phyloP scores from a whole-genome alignment of 2,113 vertebrate species.

The Channa argus region DNA sequence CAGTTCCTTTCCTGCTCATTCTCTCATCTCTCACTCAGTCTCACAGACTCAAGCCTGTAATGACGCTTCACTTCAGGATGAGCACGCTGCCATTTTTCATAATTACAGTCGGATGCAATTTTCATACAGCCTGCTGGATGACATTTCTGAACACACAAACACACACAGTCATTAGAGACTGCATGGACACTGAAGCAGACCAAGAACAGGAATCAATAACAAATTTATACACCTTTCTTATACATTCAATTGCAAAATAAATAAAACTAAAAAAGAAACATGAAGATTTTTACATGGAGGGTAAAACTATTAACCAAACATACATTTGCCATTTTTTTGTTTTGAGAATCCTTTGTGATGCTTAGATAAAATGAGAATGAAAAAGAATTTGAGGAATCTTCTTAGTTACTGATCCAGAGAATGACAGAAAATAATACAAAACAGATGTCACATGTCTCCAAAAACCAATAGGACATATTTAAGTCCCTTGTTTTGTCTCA shows the following conservation, averaged over 20 bases:
- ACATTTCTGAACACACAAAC: conserved; percentile 70
- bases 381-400: no score
- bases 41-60: conserved; percentile 54
- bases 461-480: no score
- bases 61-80: conserved; percentile 63
- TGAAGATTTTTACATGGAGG: no score
- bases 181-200: conserved; percentile 24
- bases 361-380: no score
- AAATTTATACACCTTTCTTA: conserved; percentile 13
- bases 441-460: no score
- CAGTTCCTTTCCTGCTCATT: conserved; percentile 26
- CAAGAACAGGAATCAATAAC: conserved; percentile 39
- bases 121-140: conserved; percentile 69
- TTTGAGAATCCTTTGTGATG: no score
- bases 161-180: conserved; percentile 45
- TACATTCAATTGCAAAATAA: conserved; percentile 5
- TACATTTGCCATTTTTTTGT: no score
- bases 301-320: no score
- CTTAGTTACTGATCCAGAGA: no score
- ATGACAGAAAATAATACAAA: no score
- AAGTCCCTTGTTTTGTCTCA: no score
- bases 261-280: no score
- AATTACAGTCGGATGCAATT: conserved; percentile 70
- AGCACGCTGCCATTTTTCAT: conserved; percentile 71
- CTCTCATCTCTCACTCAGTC: conserved; percentile 52